Evolutionary conservation across 1,140 invertebrate genomes (phyloP).

Genomic region (Reticulitermes speratus): DNA sequence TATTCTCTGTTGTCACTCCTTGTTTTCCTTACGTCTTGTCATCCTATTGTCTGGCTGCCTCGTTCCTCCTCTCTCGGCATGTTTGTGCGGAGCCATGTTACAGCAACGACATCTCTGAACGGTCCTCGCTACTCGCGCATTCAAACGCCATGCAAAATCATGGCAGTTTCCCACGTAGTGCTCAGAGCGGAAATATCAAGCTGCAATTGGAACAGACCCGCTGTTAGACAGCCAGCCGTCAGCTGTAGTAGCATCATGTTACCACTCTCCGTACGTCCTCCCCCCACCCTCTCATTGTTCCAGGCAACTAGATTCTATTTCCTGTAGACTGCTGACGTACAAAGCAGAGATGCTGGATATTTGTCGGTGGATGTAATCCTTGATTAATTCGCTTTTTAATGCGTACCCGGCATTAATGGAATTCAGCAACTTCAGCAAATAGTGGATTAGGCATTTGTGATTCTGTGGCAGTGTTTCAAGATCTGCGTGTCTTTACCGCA

Average conservation of each 20-base stretch:
- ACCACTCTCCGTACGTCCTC: background rate
- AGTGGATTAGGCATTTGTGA: too few species aligned
- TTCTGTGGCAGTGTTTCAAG: too few species aligned
- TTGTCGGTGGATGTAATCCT: background rate
- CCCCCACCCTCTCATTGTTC: background rate
- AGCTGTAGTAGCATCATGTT: background rate
- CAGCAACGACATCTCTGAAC: too few species aligned
- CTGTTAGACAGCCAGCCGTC: background rate
- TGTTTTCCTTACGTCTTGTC: too few species aligned
- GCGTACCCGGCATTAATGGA: background rate
- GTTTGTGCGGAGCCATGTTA: too few species aligned
- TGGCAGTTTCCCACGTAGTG: background rate
- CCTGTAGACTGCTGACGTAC: background rate
- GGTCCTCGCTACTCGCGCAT: too few species aligned
- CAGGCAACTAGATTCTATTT: background rate
- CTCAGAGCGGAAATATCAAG: background rate
- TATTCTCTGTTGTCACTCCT: too few species aligned
- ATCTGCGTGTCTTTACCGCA: too few species aligned
- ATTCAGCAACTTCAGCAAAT: background rate
- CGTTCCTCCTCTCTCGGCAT: too few species aligned
- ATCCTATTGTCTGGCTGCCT: too few species aligned
- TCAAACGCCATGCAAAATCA: conserved; percentile 3
- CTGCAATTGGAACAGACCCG: background rate
- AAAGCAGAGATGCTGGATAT: background rate
- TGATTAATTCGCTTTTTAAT: background rate